Evolutionary conservation across 53 echinoderm and acorn worm genomes (phyloP).

Genomic region (Stichopus horrens): DNA sequence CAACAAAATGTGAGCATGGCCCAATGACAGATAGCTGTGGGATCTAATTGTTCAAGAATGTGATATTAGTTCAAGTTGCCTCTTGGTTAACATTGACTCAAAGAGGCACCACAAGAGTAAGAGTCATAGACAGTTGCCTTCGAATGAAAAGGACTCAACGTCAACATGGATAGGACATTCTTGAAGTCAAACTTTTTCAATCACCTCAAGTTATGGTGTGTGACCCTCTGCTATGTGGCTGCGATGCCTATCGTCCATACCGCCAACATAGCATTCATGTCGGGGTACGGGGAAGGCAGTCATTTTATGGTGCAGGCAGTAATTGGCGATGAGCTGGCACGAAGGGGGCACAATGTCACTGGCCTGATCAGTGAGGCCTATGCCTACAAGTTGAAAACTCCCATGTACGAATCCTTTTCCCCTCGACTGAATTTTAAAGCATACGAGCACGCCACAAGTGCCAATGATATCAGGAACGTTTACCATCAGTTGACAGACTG

Average conservation of each 20-base stretch:
- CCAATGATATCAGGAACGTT: constrained; percentile 25
- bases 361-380: constrained; percentile 39
- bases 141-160: not conserved
- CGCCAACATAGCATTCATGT: constrained; percentile 45
- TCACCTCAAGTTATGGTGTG: not conserved
- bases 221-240: not conserved
- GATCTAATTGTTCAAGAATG: too few relatives aligned
- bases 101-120: not conserved
- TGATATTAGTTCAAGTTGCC: too few relatives aligned
- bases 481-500: constrained; percentile 46
- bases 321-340: constrained; percentile 38
- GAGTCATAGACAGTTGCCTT: not conserved
- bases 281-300: constrained; percentile 45
- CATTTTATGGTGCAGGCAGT: constrained; percentile 47
- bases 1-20: too few relatives aligned
- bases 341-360: constrained; percentile 46
- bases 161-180: not conserved
- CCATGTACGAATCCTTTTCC: constrained; percentile 33
- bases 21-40: too few relatives aligned
- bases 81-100: too few relatives aligned
- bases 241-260: not conserved
- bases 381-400: constrained; percentile 34
- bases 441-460: constrained; percentile 43
- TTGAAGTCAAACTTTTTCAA: not conserved
- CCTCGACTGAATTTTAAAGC: constrained; percentile 9